Percentiles rank a stretch among this genome's conserved stretches.
phyloP scores from a whole-genome alignment of 2,888 invertebrate species.

The Thysanoteuthis rhombus region DNA sequence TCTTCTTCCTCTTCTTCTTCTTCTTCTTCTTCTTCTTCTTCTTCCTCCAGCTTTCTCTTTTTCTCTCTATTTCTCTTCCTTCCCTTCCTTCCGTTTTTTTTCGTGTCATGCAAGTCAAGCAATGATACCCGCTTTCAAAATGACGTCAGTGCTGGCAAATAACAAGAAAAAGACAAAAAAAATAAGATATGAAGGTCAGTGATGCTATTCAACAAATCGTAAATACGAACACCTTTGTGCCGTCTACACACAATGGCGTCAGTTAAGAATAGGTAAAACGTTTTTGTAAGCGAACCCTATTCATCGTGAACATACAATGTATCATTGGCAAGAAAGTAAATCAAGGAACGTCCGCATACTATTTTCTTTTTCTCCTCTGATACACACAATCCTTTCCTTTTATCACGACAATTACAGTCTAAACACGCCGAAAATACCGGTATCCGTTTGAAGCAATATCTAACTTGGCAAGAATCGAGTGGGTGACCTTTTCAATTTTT shows the following conservation, averaged over 20 bases:
- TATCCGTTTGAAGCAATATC: background rate
- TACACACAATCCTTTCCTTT: background rate
- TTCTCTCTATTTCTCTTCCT: background rate
- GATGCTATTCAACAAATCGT: background rate
- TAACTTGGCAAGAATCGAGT: background rate
- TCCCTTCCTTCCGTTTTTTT: background rate
- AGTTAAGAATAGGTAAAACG: background rate
- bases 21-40: background rate
- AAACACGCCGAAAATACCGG: background rate
- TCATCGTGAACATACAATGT: background rate
- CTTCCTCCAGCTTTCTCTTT: no score
- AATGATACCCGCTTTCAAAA: background rate
- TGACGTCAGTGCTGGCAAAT: background rate
- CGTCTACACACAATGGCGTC: background rate
- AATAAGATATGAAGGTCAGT: background rate
- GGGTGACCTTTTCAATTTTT: background rate
- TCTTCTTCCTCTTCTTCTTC: background rate
- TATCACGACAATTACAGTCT: background rate
- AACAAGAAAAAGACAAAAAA: background rate
- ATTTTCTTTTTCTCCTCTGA: background rate
- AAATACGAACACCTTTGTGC: constrained; percentile 12
- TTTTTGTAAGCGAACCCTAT: background rate
- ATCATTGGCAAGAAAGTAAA: background rate
- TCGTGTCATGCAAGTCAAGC: background rate
- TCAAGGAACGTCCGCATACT: background rate